A percentile compares a stretch with the other conserved stretches of the same genome.
Evolutionary conservation across 2,888 invertebrate species (phyloP).

Genomic region (Altica lythri): DNA sequence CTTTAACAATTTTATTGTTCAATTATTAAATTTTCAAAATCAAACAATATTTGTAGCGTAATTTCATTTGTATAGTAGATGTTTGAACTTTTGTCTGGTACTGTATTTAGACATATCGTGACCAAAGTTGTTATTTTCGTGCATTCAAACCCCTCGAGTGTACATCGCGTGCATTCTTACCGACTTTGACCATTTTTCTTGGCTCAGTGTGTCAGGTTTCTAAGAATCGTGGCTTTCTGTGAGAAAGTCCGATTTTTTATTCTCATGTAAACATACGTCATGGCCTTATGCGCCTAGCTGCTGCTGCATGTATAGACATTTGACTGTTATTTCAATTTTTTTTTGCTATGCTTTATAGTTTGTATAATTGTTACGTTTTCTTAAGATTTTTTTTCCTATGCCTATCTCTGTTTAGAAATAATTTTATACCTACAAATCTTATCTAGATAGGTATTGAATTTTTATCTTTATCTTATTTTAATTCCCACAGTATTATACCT

Average conservation of each 20-base stretch:
- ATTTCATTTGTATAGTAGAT: background rate
- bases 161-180: conserved; percentile 56
- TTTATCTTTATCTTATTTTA: too few relatives aligned
- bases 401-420: too few relatives aligned
- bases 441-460: too few relatives aligned
- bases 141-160: conserved; percentile 49
- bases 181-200: conserved; percentile 58
- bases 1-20: too few relatives aligned
- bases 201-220: conserved; percentile 57
- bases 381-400: conserved; percentile 6
- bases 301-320: conserved; percentile 33
- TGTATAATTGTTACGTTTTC: conserved; percentile 28
- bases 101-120: conserved; percentile 52
- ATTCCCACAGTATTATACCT: too few relatives aligned
- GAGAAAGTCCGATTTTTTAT: conserved; percentile 56
- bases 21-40: too few relatives aligned
- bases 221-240: conserved; percentile 56
- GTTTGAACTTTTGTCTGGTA: conserved; percentile 29
- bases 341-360: conserved; percentile 25
- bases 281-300: conserved; percentile 46
- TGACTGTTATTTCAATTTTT: conserved; percentile 33
- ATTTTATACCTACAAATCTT: too few relatives aligned
- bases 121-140: conserved; percentile 52
- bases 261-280: conserved; percentile 45
- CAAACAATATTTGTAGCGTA: too few relatives aligned